These are phyloP conservation scores for Cotesia glomerata DNA, from an alignment of 1,140 invertebrate species.

Conservation along the genomic window DNA sequence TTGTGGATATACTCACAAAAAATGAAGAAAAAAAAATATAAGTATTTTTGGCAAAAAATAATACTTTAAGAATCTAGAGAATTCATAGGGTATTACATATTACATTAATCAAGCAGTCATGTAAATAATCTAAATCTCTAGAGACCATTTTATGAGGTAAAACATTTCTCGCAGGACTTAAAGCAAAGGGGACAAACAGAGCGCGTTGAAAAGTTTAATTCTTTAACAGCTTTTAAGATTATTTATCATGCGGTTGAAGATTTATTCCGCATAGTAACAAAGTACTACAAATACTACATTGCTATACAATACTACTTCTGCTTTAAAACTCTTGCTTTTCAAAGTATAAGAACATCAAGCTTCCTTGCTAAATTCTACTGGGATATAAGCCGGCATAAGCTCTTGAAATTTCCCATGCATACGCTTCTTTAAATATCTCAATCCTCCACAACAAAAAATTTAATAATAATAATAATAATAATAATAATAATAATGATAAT, in stretches of 20 bases:
- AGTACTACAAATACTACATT: neutral
- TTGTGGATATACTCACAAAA: too few species aligned
- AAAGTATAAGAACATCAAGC: neutral
- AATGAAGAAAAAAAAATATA: too few species aligned
- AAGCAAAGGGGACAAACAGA: constrained; percentile 9
- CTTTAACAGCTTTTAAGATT: constrained; percentile 1
- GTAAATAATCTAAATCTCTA: constrained; percentile 5
- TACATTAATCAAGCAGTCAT: neutral
- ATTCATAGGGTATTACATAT: neutral
- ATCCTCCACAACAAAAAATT: neutral
- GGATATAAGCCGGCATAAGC: constrained; percentile 10
- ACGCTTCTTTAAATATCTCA: neutral
- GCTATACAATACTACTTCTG: too few species aligned
- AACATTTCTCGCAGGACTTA: neutral
- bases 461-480: neutral
- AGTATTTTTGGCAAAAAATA: neutral
- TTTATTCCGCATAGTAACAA: constrained; percentile 23
- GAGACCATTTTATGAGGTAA: neutral
- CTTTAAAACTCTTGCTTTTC: neutral
- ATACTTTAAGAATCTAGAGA: neutral
- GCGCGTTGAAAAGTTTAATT: constrained; percentile 13
- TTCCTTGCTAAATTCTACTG: constrained; percentile 18
- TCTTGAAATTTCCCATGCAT: constrained; percentile 11
- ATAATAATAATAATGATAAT: neutral
- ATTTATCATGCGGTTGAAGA: constrained; percentile 22